phyloP scores from a whole-genome alignment of 2,888 invertebrate species.

The Eupithecia pulchellata region DNA sequence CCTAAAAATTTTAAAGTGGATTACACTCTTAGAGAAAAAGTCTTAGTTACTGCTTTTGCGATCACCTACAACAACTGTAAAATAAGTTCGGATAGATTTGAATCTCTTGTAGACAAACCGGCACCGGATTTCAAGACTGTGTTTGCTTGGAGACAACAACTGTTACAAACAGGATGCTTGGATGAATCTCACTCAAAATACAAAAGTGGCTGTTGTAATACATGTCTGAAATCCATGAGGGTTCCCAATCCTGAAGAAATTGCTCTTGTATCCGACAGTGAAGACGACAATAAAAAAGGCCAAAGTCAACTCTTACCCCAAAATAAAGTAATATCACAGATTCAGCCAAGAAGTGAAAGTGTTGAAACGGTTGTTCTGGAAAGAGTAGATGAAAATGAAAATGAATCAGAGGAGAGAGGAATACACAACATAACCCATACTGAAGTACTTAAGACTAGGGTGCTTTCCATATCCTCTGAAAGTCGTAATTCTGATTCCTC shows the following conservation, averaged over 20 bases:
- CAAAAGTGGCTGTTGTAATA: conserved; percentile 17
- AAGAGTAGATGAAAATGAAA: conserved; percentile 53
- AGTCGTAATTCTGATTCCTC: conserved; percentile 70
- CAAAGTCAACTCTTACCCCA: conserved; percentile 32
- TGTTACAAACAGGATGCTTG: conserved; percentile 74
- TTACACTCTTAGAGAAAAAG: conserved; percentile 75
- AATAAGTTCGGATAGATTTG: conserved; percentile 75
- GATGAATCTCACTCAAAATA: conserved; percentile 64
- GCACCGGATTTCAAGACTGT: conserved; percentile 82
- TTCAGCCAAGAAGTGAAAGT: conserved; percentile 64
- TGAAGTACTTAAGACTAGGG: conserved; percentile 8
- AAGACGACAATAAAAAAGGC: conserved; percentile 56
- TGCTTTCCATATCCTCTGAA: conserved; percentile 66
- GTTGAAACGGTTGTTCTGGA: conserved; percentile 68
- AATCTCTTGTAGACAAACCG: conserved; percentile 72
- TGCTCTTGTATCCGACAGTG: conserved; percentile 64
- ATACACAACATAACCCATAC: conserved; percentile 57
- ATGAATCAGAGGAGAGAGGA: conserved; percentile 54
- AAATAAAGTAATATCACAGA: conserved; percentile 39
- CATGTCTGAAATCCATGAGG: conserved; percentile 47
- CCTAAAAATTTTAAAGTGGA: conserved; percentile 69
- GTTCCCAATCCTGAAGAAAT: conserved; percentile 78
- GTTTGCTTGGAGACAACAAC: conserved; percentile 76
- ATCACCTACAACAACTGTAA: conserved; percentile 78
- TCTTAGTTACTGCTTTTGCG: conserved; percentile 75